These are phyloP conservation scores for Orthosia incerta DNA, from an alignment of 2,888 invertebrate species.

Conservation along the genomic window DNA sequence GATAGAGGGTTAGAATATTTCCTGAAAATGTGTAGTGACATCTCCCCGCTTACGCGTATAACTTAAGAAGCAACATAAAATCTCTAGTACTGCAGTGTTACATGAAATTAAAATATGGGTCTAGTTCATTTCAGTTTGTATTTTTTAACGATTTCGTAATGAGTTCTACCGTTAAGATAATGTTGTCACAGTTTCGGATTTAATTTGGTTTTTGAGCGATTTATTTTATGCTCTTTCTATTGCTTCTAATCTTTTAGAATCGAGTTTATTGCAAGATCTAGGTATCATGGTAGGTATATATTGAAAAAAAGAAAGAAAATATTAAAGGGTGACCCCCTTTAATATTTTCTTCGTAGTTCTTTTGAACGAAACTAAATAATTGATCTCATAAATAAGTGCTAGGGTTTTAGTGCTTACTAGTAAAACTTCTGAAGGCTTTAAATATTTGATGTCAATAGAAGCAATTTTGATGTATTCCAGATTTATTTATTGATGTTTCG, in stretches of 20 bases:
- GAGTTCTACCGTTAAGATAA: slow-evolving; percentile 32
- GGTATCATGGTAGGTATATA: too few relatives aligned
- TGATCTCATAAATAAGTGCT: slow-evolving; percentile 4
- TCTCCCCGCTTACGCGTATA: slow-evolving; percentile 25
- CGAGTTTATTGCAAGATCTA: neutral
- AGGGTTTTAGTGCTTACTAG: slow-evolving; percentile 3
- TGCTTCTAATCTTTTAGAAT: neutral
- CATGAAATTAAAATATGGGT: slow-evolving; percentile 82
- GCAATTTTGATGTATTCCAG: slow-evolving; percentile 1
- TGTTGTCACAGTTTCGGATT: slow-evolving; percentile 21
- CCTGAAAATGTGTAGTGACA: too few relatives aligned
- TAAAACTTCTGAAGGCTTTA: slow-evolving; percentile 1
- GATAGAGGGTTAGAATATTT: too few relatives aligned
- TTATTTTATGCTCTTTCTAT: slow-evolving; percentile 6
- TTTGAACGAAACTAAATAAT: slow-evolving; percentile 26
- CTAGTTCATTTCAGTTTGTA: slow-evolving; percentile 75
- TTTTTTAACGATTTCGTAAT: slow-evolving; percentile 59
- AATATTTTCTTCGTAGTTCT: slow-evolving; percentile 6
- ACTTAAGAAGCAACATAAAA: slow-evolving; percentile 63
- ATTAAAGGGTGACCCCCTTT: too few relatives aligned
- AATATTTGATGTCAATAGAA: slow-evolving; percentile 25
- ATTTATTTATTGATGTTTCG: slow-evolving; percentile 5
- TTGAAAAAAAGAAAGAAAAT: too few relatives aligned
- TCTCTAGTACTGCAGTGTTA: slow-evolving; percentile 72
- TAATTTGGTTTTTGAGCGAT: slow-evolving; percentile 7